phyloP scores from a whole-genome alignment of 2,113 vertebrate species.

The Limnothrissa miodon region DNA sequence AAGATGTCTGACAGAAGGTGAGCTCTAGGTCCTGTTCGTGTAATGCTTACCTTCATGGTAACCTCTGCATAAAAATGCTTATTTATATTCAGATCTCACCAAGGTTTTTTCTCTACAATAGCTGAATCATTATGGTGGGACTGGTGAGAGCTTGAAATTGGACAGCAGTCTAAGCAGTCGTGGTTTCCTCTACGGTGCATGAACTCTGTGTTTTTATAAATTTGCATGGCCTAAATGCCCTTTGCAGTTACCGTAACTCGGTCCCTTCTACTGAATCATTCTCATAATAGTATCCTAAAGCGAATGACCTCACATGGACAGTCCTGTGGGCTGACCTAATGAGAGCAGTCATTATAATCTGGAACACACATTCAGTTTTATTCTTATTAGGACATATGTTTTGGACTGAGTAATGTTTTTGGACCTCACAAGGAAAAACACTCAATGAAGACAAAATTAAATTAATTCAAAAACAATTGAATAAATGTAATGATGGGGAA shows the following conservation, averaged over 20 bases:
- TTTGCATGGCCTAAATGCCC: not conserved
- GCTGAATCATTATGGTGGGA: not conserved
- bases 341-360: not conserved
- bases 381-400: too few relatives aligned
- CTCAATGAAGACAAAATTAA: too few relatives aligned
- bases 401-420: too few relatives aligned
- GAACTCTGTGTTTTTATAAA: not conserved
- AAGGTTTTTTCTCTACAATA: not conserved
- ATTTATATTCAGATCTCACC: not conserved
- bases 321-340: not conserved
- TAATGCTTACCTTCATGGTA: not conserved
- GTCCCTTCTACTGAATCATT: not conserved
- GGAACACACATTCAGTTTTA: not conserved
- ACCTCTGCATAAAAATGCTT: not conserved
- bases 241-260: not conserved
- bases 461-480: too few relatives aligned
- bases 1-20: constrained; percentile 26
- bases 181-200: not conserved
- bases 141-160: not conserved
- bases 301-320: not conserved
- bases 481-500: too few relatives aligned
- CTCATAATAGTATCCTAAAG: not conserved
- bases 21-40: not conserved
- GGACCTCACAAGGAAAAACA: too few relatives aligned
- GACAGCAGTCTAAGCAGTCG: not conserved